A percentile compares a stretch with the other conserved stretches of the same genome.
Conservation (phyloP, 1,140 invertebrate species). For the Drosophila truncata region DNA sequence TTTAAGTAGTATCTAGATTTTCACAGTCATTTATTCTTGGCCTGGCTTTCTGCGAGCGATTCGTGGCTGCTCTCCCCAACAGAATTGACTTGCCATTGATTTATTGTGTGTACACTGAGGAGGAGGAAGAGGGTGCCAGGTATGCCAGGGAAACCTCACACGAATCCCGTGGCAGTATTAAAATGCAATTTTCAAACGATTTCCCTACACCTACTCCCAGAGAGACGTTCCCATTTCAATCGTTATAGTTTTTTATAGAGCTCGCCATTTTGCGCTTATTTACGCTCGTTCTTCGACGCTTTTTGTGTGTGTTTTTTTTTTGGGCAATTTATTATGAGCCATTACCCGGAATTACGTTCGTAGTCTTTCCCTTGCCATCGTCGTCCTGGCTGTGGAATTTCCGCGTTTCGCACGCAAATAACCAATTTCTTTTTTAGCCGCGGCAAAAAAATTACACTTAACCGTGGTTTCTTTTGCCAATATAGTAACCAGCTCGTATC, state of each 20-base stretch:
- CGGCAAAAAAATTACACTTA: constrained; percentile 42
- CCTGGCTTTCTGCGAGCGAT: constrained; percentile 27
- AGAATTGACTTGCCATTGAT: constrained; percentile 74
- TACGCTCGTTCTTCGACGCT: constrained; percentile 14
- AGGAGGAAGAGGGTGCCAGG: background rate
- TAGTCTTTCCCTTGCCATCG: constrained; percentile 9
- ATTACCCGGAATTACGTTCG: constrained; percentile 57
- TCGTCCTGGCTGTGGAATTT: constrained; percentile 8
- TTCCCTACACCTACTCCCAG: constrained; percentile 6
- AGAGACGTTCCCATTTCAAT: constrained; percentile 20
- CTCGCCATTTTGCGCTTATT: constrained; percentile 25
- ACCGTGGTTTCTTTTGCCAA: constrained; percentile 54
- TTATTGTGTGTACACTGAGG: constrained; percentile 41
- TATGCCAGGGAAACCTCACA: constrained; percentile 3
- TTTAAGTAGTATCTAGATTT: constrained; percentile 64
- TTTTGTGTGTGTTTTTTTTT: constrained; percentile 20
- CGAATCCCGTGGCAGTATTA: constrained; percentile 46
- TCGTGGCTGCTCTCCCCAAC: constrained; percentile 18
- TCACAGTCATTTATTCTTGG: constrained; percentile 62
- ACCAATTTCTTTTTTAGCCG: constrained; percentile 67
- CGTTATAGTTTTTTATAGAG: constrained; percentile 42
- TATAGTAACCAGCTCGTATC: constrained; percentile 8
- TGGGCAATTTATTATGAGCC: constrained; percentile 69
- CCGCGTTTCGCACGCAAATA: constrained; percentile 65
- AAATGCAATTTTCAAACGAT: constrained; percentile 72